Percentiles rank a stretch among this genome's conserved stretches.
These are phyloP conservation scores for Conchocele bisecta DNA, from an alignment of 2,888 invertebrate species.

Conservation along the genomic window DNA sequence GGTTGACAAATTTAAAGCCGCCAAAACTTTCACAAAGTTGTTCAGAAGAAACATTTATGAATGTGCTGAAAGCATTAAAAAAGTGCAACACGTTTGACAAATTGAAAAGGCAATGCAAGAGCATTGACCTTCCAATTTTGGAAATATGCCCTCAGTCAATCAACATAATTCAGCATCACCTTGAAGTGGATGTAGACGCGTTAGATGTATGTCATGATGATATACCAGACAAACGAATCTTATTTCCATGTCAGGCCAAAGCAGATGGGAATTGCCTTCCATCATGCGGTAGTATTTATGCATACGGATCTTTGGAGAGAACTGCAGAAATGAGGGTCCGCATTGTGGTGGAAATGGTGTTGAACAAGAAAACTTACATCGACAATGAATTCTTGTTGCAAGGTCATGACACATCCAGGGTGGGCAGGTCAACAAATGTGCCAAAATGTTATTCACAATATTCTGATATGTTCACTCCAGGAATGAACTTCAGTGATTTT, in stretches of 20 bases:
- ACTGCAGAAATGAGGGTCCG: slow-evolving; percentile 31
- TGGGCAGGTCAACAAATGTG: neutral
- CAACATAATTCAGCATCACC: slow-evolving; percentile 1
- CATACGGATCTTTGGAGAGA: slow-evolving; percentile 12
- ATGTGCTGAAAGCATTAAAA: neutral
- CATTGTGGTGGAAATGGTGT: slow-evolving; percentile 30
- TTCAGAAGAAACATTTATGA: neutral
- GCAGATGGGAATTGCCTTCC: slow-evolving; percentile 52
- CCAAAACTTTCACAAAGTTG: neutral
- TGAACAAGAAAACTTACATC: slow-evolving; percentile 27
- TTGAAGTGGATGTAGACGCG: slow-evolving; percentile 26
- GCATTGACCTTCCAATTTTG: slow-evolving; percentile 2
- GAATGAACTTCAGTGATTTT: neutral
- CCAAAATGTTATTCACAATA: neutral
- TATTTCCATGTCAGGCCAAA: slow-evolving; percentile 11
- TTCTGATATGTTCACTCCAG: neutral
- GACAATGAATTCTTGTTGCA: slow-evolving; percentile 10
- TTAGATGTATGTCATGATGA: slow-evolving; percentile 29
- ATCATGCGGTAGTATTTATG: slow-evolving; percentile 37
- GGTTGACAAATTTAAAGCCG: no score
- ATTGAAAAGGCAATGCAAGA: slow-evolving; percentile 8
- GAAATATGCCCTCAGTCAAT: neutral
- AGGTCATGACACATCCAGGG: neutral
- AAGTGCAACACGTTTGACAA: slow-evolving; percentile 15
- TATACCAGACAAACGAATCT: slow-evolving; percentile 16